Evolutionary conservation across 37 sponge, comb jelly and placozoan genomes (phyloP), one percentile per base, ranked within the genome.

Genomic region (Cladorhizidae sp.): DNA sequence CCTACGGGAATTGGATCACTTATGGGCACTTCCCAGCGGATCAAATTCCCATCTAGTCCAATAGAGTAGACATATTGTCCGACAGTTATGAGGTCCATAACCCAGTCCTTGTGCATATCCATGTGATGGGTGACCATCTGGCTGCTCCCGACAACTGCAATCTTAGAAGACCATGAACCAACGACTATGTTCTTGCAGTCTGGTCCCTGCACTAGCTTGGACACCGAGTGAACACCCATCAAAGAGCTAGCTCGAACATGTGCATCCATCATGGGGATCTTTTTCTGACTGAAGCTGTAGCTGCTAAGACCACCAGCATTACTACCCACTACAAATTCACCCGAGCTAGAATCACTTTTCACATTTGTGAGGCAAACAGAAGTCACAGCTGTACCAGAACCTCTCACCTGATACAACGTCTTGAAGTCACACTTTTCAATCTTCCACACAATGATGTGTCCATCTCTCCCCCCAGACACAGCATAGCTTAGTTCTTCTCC

Each of bases 391-490:
- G 70, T 76, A 5, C 80, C 85, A 15, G 80, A 80, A 37, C 11
- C 75, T 50, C 36, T 75, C 37, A 89, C 76, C 15, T 40, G 28
- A 51, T 89, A 84, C 15, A 88, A 36, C 57, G 52, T 63, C 45
- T 49, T 79, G 39, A 83, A 36, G 23, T 26, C 57, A 11, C 21
- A 11, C 7, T 74, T 67, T 18, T 70, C 61, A 25, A 90, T 59
- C 12, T 62, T 31, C 93, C 93, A 92, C 40, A 95, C 38, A 14
- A 82, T 74, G 57, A 75, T 67, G 26, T 31, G 36, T 17, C 95
- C 95, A 82, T 95, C 95, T 79, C 95, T 74, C 18, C 89, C 83
- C 36, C 63, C 70, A 33, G 83, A 85, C n/a, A 79, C 78, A 0
- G 35, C 70, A 41, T 83, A 67, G 32, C 45, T 73, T 25, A 43